Base-by-base conservation (phyloP, 1,140 invertebrate genomes). In the Ceratosolen solmsi region DNA sequence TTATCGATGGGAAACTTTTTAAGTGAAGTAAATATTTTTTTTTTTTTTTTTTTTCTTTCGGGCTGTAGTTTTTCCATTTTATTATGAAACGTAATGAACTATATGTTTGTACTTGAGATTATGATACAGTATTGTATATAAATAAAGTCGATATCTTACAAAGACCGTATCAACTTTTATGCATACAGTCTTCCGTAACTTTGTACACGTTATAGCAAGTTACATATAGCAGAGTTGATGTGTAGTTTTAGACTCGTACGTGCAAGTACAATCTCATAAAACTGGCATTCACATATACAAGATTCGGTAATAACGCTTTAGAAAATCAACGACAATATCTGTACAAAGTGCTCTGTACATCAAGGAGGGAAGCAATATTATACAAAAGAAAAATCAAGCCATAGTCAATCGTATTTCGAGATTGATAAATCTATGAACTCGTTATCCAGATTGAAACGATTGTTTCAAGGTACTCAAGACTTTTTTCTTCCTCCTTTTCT, bases 81-180 rank as follows among this genome's bases (percentile, higher is more conserved):
- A 88, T 89, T 89, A 89, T 86, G 88, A 89, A 89, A 89, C 87
- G 87, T 89, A 89, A 89, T 89, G 84, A 89, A 89, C 88, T 89
- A 89, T 89, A 88, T 88, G 86, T 89, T 89, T 89, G 89, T 89
- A 89, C 89, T 89, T 87, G 87, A 89, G 88, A 89, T 88, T 89
- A 89, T 89, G 87, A 87, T 89, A 89, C 89, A 89, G 84, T 89
- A 88, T 89, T 89, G 89, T 89, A 89, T 89, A 89, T 89, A 89
- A 89, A 89, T 89, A 89, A 89, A 89, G 87, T 89, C 81, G 87
- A 89, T 89, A 89, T 89, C 87, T 89, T 87, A 89, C 88, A 89
- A 89, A 88, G 88, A 89, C 89, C 86, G 88, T 87, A 87, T 87
- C n/a, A 87, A 78, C 84, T 87, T 86, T 82, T 86, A 88, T 87